phyloP scores from a whole-genome alignment of 2,888 invertebrate genomes.

The Lucinisca nassula region DNA sequence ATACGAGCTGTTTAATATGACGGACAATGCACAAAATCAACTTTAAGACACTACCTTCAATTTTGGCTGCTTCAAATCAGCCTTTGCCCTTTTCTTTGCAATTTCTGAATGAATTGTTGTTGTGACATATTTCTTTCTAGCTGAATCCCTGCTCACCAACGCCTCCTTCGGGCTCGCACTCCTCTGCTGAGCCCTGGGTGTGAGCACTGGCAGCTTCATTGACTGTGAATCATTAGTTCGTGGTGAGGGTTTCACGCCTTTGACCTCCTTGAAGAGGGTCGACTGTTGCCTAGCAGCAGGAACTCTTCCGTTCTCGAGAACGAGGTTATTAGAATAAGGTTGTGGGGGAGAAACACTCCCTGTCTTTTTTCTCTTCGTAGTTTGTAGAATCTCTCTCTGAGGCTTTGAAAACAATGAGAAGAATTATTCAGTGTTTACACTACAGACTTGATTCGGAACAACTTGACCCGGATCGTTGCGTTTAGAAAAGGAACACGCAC shows the following conservation, averaged over 20 bases:
- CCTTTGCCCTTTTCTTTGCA: not conserved
- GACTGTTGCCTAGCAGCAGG: constrained; percentile 64
- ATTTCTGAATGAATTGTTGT: constrained; percentile 2
- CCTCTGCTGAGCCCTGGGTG: not conserved
- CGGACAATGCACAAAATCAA: no score
- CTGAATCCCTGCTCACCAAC: not conserved
- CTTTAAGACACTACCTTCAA: constrained; percentile 16
- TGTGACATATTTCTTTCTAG: not conserved
- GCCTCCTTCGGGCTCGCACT: not conserved
- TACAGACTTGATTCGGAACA: not conserved
- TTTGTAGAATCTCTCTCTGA: constrained; percentile 19
- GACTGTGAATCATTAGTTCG: constrained; percentile 7
- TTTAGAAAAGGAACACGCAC: no score
- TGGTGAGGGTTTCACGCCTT: constrained; percentile 30
- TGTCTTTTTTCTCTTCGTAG: not conserved
- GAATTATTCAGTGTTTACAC: no score
- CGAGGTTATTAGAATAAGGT: constrained; percentile 38
- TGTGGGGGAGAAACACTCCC: constrained; percentile 21
- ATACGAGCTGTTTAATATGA: no score
- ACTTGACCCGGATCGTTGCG: not conserved
- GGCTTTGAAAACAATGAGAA: constrained; percentile 6
- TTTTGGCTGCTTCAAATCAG: not conserved
- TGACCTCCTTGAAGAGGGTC: constrained; percentile 56
- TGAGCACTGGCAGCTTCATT: not conserved
- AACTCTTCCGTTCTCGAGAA: constrained; percentile 61